These are phyloP conservation scores for Drosophila borborema DNA, from an alignment of 2,888 invertebrate genomes.

Conservation along the genomic window DNA sequence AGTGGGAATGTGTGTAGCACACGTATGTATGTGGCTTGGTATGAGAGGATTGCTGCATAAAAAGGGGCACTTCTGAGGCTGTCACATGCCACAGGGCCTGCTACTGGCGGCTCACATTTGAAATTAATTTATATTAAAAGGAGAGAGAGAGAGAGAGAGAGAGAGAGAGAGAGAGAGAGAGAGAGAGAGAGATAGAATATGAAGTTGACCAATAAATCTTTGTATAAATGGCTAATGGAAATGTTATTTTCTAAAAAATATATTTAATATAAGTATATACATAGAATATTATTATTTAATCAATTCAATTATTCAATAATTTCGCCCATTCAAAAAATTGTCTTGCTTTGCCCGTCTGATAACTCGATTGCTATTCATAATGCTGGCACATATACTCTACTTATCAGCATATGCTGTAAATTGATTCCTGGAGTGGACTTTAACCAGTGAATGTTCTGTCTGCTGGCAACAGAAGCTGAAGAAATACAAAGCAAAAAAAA, in stretches of 20 bases:
- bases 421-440: not conserved
- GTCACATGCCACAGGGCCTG: not conserved
- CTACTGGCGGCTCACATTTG: slow-evolving; percentile 1
- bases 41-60: not conserved
- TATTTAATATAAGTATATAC: no score
- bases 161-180: no score
- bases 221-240: no score
- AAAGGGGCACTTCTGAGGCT: slow-evolving; percentile 9
- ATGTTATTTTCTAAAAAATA: no score
- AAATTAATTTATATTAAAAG: slow-evolving; percentile 11
- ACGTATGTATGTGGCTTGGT: no score
- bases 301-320: not conserved
- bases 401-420: slow-evolving; percentile 7
- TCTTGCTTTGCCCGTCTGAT: not conserved
- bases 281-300: not conserved
- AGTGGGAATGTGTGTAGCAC: not conserved
- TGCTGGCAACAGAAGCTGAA: slow-evolving; percentile 36
- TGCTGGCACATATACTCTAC: slow-evolving; percentile 1
- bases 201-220: no score
- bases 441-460: not conserved
- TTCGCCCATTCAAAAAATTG: not conserved
- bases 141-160: no score
- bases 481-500: slow-evolving; percentile 11
- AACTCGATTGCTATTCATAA: not conserved
- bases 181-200: no score